phyloP scores from a whole-genome alignment of 2,113 vertebrate species.

The Stigmatopora nigra region DNA sequence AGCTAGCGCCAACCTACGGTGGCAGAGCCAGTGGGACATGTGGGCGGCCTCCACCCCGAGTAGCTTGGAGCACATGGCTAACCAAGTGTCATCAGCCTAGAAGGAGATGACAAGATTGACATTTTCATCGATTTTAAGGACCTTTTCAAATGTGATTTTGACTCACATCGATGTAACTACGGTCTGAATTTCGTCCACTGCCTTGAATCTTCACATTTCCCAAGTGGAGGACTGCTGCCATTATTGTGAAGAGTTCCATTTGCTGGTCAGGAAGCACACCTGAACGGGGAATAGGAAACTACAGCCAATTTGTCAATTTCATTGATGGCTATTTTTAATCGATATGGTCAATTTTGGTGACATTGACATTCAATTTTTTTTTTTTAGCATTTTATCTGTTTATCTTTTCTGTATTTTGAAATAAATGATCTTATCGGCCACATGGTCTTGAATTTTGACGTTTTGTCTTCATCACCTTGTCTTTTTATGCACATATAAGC shows the following conservation, averaged over 20 bases:
- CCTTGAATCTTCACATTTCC: conserved; percentile 67
- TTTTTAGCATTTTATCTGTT: too few species aligned
- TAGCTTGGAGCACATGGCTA: conserved; percentile 66
- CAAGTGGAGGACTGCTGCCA: conserved; percentile 72
- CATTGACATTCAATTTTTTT: too few species aligned
- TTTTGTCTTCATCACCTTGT: too few species aligned
- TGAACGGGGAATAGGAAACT: conserved; percentile 29
- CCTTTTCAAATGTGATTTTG: neutral
- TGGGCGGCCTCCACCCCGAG: conserved; percentile 66
- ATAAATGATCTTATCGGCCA: too few species aligned
- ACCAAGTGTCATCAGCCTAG: conserved; percentile 58
- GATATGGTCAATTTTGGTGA: too few species aligned
- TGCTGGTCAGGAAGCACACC: conserved; percentile 70
- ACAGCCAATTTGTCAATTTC: too few species aligned
- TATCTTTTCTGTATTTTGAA: too few species aligned
- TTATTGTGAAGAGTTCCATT: conserved; percentile 72
- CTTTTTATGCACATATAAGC: too few species aligned
- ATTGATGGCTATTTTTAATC: too few species aligned
- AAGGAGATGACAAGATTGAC: neutral
- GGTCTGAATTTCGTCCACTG: conserved; percentile 59
- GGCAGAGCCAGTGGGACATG: conserved; percentile 73
- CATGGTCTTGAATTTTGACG: too few species aligned
- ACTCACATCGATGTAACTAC: conserved; percentile 66
- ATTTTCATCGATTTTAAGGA: too few species aligned
- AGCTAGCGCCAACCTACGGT: conserved; percentile 67